A percentile compares a stretch with the other conserved stretches of the same genome.
Evolutionary conservation across 1,140 invertebrate genomes (phyloP).

Genomic region (Bacillus rossius): DNA sequence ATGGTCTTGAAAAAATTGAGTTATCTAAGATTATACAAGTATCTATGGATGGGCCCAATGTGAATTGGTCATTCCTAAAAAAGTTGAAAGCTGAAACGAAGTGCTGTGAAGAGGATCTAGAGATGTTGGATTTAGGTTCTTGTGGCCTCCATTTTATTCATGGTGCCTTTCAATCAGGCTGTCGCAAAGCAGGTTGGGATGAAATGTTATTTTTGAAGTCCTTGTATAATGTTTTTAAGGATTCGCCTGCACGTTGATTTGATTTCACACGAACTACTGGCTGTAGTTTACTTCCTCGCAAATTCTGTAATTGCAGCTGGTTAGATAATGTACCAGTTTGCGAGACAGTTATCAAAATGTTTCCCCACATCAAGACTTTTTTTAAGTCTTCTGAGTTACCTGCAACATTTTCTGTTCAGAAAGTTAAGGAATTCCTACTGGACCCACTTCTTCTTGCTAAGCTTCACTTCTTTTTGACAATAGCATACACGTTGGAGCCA

Average conservation of each 20-base stretch:
- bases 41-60: slow-evolving; percentile 19
- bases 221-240: slow-evolving; percentile 16
- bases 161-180: slow-evolving; percentile 20
- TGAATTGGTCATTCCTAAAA: slow-evolving; percentile 14
- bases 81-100: too few species aligned
- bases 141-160: slow-evolving; percentile 22
- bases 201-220: slow-evolving; percentile 7
- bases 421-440: too few species aligned
- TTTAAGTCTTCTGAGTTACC: slow-evolving; percentile 1
- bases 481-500: too few species aligned
- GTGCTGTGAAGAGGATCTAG: slow-evolving; percentile 1
- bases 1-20: slow-evolving; percentile 3
- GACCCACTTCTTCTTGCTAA: too few species aligned
- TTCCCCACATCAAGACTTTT: slow-evolving; percentile 2
- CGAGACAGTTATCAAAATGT: neutral
- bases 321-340: slow-evolving; percentile 16
- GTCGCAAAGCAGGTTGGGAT: slow-evolving; percentile 14
- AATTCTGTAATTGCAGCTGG: slow-evolving; percentile 21
- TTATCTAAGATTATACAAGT: slow-evolving; percentile 7
- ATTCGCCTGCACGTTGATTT: slow-evolving; percentile 14
- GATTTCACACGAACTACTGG: slow-evolving; percentile 10
- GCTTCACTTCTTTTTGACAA: too few species aligned
- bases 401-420: too few species aligned
- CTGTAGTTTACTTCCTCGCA: slow-evolving; percentile 14
- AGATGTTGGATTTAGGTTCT: slow-evolving; percentile 18